Evolutionary conservation across 2,797 vertebrate genomes (phyloP).

Genomic region (Dermochelys coriacea): DNA sequence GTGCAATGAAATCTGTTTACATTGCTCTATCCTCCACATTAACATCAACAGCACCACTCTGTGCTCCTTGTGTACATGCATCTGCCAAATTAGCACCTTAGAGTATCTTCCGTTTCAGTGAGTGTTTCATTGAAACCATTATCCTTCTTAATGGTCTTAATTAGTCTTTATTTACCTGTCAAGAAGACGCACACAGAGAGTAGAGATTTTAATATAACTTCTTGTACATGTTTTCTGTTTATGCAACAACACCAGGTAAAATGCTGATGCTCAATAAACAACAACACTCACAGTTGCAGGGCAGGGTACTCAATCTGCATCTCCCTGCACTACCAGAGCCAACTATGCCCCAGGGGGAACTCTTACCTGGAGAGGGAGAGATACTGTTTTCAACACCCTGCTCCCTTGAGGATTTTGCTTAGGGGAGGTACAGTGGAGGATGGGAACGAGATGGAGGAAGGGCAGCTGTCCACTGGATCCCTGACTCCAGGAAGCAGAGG

Average conservation of each 20-base stretch:
- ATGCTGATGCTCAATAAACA: background rate
- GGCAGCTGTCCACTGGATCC: background rate
- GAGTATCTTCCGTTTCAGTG: background rate
- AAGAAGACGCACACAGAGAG: background rate
- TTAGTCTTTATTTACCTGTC: background rate
- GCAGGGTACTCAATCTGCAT: background rate
- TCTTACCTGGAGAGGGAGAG: background rate
- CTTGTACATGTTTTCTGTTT: background rate
- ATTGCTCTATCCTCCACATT: background rate
- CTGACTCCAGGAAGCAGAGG: accelerated
- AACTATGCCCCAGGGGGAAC: background rate
- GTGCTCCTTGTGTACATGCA: background rate
- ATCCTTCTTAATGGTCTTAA: background rate
- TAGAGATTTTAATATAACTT: accelerated
- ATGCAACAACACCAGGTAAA: background rate
- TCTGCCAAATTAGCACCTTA: background rate
- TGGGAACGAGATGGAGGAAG: background rate
- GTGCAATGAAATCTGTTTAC: background rate
- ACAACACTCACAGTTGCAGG: background rate
- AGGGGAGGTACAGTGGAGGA: background rate
- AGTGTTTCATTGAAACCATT: background rate
- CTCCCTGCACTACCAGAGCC: background rate
- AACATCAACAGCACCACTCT: background rate
- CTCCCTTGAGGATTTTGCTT: accelerated
- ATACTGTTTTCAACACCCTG: background rate